A percentile compares a stretch with the other conserved stretches of the same genome.
Conservation (phyloP, 1,140 invertebrate species). For the Phortica variegata region DNA sequence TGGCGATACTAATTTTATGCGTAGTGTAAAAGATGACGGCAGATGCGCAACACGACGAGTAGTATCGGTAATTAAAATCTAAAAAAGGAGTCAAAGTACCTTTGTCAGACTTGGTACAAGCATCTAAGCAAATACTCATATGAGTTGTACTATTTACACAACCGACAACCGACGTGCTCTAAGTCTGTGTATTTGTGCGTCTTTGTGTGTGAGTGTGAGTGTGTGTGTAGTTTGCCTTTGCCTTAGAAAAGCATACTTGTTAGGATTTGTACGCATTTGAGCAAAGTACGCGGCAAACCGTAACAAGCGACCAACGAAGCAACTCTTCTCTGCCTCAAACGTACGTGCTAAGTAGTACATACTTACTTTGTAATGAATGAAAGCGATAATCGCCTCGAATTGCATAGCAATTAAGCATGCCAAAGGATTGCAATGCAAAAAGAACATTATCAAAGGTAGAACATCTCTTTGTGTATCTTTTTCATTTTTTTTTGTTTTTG, state of each 20-base stretch:
- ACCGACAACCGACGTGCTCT: conserved; percentile 2
- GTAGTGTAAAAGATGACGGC: no score
- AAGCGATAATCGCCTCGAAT: conserved; percentile 47
- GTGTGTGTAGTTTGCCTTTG: not conserved
- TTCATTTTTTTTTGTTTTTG: no score
- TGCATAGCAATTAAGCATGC: conserved; percentile 32
- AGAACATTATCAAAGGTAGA: conserved; percentile 13
- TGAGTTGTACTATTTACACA: not conserved
- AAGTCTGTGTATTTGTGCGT: not conserved
- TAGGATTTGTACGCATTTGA: conserved; percentile 34
- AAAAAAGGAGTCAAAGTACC: conserved; percentile 35
- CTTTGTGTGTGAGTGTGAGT: not conserved
- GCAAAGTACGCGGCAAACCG: conserved; percentile 40
- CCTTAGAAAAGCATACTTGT: conserved; percentile 27
- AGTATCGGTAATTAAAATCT: conserved; percentile 53
- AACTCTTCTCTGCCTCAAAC: conserved; percentile 24
- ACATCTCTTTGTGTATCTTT: no score
- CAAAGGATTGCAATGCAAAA: conserved; percentile 24
- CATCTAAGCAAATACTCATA: no score
- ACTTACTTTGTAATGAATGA: conserved; percentile 41
- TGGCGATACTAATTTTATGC: no score
- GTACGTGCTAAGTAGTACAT: conserved; percentile 1
- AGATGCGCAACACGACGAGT: no score
- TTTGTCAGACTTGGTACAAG: conserved; percentile 14
- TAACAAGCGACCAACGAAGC: no score